A percentile compares a stretch with the other conserved stretches of the same genome.
Evolutionary conservation across 2,113 vertebrate genomes (phyloP).

Genomic region (Epinephelus cyanopodus): DNA sequence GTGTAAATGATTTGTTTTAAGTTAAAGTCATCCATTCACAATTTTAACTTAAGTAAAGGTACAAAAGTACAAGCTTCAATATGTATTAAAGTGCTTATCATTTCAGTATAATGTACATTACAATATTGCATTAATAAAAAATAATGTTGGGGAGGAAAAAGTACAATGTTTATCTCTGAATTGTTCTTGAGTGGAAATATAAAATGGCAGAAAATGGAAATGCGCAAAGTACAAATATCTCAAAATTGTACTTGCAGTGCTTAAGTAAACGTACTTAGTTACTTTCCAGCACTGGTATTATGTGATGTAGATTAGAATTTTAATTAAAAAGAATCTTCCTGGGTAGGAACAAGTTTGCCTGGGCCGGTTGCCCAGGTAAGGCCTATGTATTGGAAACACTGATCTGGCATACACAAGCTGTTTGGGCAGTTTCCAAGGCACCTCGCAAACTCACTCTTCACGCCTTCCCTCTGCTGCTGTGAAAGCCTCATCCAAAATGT

Average conservation of each 20-base stretch:
- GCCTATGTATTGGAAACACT: slow-evolving; percentile 64
- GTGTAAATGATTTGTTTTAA: not conserved
- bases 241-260: not conserved
- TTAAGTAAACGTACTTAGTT: slow-evolving; percentile 3
- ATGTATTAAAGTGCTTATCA: not conserved
- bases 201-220: not conserved
- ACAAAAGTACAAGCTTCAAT: not conserved
- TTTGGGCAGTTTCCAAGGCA: slow-evolving; percentile 68
- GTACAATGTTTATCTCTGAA: not conserved
- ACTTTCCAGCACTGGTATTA: slow-evolving; percentile 29
- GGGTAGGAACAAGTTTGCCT: slow-evolving; percentile 54
- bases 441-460: slow-evolving; percentile 47
- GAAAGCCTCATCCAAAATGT: slow-evolving; percentile 41
- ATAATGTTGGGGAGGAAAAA: not conserved
- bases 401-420: slow-evolving; percentile 61
- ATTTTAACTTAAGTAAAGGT: not conserved
- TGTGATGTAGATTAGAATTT: slow-evolving; percentile 52
- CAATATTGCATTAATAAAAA: not conserved
- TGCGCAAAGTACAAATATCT: not conserved
- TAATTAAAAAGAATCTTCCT: slow-evolving; percentile 49
- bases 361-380: slow-evolving; percentile 62
- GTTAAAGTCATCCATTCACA: not conserved
- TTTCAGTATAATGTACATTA: not conserved
- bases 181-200: not conserved
- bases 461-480: slow-evolving; percentile 52